These are phyloP conservation scores for Thalassoma bifasciatum DNA, from an alignment of 2,113 vertebrate genomes.

Conservation along the genomic window DNA sequence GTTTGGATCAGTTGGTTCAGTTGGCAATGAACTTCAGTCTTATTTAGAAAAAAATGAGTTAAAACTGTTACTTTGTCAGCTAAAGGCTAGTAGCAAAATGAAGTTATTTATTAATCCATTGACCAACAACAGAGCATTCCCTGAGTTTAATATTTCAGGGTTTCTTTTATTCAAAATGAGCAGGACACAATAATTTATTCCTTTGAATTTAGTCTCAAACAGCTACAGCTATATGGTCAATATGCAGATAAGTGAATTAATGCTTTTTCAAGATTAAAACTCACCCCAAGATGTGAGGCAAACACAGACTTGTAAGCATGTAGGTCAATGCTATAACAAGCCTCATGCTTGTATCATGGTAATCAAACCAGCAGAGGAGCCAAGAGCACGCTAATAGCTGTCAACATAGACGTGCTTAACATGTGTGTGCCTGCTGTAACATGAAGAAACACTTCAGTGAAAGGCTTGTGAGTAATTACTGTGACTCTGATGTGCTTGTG, in stretches of 20 bases:
- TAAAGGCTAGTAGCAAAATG: neutral
- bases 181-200: neutral
- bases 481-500: neutral
- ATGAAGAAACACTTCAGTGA: slow-evolving; percentile 3
- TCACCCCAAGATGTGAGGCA: neutral
- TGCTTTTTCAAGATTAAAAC: neutral
- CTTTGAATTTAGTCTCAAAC: no score
- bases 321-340: neutral
- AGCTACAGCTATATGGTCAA: neutral
- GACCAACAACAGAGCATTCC: neutral
- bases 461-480: slow-evolving; percentile 1
- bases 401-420: neutral
- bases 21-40: no score
- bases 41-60: no score
- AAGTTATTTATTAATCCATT: neutral
- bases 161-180: slow-evolving; percentile 1
- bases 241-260: neutral
- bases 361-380: neutral
- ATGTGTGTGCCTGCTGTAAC: neutral
- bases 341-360: slow-evolving; percentile 9
- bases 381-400: neutral
- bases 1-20: neutral
- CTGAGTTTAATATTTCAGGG: slow-evolving; percentile 2
- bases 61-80: neutral
- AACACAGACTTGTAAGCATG: neutral